These are phyloP conservation scores for Pemphigus obesinymphae DNA, from an alignment of 1,140 invertebrate genomes.

Conservation along the genomic window DNA sequence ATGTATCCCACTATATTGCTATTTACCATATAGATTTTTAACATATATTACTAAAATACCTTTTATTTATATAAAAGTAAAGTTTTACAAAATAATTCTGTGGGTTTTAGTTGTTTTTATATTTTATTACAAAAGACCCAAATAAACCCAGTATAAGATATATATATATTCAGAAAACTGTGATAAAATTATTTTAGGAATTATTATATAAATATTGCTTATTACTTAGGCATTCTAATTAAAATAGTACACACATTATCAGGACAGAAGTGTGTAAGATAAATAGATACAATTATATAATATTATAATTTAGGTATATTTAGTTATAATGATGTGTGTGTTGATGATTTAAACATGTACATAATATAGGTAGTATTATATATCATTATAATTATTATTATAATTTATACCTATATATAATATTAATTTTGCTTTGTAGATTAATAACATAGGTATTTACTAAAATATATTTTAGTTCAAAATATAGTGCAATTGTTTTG, in stretches of 20 bases:
- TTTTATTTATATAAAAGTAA: too few relatives aligned
- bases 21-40: too few relatives aligned
- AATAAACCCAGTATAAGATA: too few relatives aligned
- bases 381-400: background rate
- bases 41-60: too few relatives aligned
- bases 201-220: background rate
- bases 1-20: too few relatives aligned
- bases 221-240: background rate
- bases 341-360: background rate
- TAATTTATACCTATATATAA: too few relatives aligned
- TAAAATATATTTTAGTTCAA: background rate
- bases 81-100: too few relatives aligned
- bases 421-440: background rate
- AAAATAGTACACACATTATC: background rate
- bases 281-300: background rate
- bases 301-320: background rate
- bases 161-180: too few relatives aligned
- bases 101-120: too few relatives aligned
- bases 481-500: background rate
- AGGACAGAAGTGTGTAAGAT: background rate
- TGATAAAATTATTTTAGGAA: background rate
- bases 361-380: background rate
- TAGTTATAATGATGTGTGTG: background rate
- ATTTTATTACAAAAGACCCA: too few relatives aligned
- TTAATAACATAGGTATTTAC: background rate